A percentile compares a stretch with the other conserved stretches of the same genome.
Evolutionary conservation across 2,113 vertebrate genomes (phyloP).

Genomic region (Labeo rohita): DNA sequence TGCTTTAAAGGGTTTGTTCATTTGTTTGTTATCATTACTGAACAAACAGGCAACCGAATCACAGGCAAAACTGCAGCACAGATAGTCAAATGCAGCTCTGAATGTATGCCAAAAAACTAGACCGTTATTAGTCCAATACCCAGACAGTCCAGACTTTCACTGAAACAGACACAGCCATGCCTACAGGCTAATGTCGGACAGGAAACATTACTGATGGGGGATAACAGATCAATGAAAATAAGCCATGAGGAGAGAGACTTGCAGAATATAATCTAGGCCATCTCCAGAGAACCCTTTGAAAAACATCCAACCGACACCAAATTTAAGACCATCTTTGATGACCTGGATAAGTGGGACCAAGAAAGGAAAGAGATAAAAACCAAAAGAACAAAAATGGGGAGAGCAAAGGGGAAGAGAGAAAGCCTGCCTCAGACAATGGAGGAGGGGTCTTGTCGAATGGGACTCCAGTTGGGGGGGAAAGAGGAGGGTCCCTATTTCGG

Average conservation of each 20-base stretch:
- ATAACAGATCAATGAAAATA: conserved; percentile 31
- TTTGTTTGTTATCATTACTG: not conserved
- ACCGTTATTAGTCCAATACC: conserved; percentile 60
- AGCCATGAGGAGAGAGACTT: not conserved
- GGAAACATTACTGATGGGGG: conserved; percentile 33
- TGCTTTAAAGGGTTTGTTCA: not conserved
- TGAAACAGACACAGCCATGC: conserved; percentile 8
- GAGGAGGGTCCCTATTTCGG: conserved; percentile 48
- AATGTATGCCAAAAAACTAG: conserved; percentile 56
- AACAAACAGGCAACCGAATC: conserved; percentile 19
- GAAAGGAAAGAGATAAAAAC: conserved; percentile 7
- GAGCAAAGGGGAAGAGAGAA: conserved; percentile 10
- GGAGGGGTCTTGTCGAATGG: conserved; percentile 12
- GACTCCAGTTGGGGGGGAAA: conserved; percentile 27
- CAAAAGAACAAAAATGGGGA: not conserved
- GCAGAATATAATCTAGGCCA: conserved; percentile 1
- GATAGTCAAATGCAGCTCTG: not conserved
- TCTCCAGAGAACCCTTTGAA: not conserved
- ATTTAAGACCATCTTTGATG: not conserved
- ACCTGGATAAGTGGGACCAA: not conserved
- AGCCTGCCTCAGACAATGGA: conserved; percentile 42
- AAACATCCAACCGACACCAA: not conserved
- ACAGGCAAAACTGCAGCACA: not conserved
- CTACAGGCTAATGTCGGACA: conserved; percentile 26
- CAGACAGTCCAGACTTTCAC: conserved; percentile 12